phyloP scores from a whole-genome alignment of 2,797 vertebrate genomes.

The Phalanger gymnotis region DNA sequence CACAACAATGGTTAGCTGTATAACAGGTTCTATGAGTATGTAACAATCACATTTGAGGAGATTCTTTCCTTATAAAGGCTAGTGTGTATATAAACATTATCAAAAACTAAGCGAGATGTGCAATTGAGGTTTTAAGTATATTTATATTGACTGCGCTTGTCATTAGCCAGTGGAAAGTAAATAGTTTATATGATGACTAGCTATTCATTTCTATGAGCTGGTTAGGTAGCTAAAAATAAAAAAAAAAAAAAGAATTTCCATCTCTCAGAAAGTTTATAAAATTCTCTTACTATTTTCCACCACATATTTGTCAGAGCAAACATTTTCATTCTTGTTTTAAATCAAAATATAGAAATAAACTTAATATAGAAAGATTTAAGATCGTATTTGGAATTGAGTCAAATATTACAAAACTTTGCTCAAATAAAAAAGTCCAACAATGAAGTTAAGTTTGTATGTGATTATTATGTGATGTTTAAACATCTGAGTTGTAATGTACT shows the following conservation, averaged over 20 bases:
- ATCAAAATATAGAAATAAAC: not conserved
- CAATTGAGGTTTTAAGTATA: not conserved
- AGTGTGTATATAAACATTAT: not conserved
- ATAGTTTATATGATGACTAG: not conserved
- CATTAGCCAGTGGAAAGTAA: not conserved
- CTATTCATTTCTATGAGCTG: not conserved
- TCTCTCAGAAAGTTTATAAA: not conserved
- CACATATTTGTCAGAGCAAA: not conserved
- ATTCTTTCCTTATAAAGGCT: not conserved
- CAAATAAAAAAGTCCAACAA: not conserved
- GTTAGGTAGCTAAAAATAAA: not conserved
- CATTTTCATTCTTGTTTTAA: not conserved
- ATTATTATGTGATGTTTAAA: not conserved
- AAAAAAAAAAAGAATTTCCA: not conserved
- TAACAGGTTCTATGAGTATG: not conserved
- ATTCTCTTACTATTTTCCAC: not conserved
- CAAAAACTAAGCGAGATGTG: not conserved
- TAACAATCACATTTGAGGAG: not conserved
- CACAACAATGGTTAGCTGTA: not conserved
- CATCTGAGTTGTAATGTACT: not conserved
- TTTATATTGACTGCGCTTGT: not conserved
- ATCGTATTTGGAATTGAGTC: not conserved
- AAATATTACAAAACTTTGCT: not conserved
- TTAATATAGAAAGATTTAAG: not conserved
- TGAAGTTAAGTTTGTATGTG: not conserved